Percentiles rank a stretch among this genome's conserved stretches.
phyloP scores from a whole-genome alignment of 2,113 vertebrate genomes.

The Zosterops hypoxanthus region DNA sequence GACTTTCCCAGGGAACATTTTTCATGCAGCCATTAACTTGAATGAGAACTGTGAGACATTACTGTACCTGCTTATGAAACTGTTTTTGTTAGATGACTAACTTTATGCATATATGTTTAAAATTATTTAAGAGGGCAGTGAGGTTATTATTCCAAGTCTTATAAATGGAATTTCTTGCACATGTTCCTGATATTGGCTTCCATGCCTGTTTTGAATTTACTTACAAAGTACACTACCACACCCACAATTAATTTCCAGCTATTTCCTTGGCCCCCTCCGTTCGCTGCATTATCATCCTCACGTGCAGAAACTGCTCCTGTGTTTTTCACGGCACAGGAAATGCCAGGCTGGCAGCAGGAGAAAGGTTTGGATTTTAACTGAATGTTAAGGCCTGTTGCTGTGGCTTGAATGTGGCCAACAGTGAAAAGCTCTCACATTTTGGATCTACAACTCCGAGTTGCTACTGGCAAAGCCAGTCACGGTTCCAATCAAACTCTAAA shows the following conservation, averaged over 20 bases:
- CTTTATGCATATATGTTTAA: conserved; percentile 35
- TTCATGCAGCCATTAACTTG: conserved; percentile 31
- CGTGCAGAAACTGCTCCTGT: conserved; percentile 14
- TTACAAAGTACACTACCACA: conserved; percentile 39
- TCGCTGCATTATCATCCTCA: conserved; percentile 35
- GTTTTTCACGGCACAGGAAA: conserved; percentile 16
- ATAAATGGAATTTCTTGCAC: conserved; percentile 49
- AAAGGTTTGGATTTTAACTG: neutral
- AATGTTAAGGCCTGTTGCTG: neutral
- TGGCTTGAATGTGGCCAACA: neutral
- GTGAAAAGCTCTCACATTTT: neutral
- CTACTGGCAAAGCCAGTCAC: neutral
- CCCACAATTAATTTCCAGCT: conserved; percentile 33
- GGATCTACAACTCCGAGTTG: neutral
- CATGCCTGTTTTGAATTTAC: conserved; percentile 49
- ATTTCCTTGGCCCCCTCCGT: conserved; percentile 26
- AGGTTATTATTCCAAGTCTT: conserved; percentile 45
- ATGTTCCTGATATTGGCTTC: conserved; percentile 31
- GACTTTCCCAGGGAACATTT: conserved; percentile 27
- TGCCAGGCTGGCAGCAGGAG: neutral
- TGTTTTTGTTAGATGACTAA: conserved; percentile 48
- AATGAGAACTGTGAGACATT: conserved; percentile 1
- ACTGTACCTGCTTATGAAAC: neutral
- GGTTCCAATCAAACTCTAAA: neutral
- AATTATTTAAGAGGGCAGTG: conserved; percentile 41